Conservation (phyloP, 2,113 vertebrate genomes). For the Oreocharis arfaki region DNA sequence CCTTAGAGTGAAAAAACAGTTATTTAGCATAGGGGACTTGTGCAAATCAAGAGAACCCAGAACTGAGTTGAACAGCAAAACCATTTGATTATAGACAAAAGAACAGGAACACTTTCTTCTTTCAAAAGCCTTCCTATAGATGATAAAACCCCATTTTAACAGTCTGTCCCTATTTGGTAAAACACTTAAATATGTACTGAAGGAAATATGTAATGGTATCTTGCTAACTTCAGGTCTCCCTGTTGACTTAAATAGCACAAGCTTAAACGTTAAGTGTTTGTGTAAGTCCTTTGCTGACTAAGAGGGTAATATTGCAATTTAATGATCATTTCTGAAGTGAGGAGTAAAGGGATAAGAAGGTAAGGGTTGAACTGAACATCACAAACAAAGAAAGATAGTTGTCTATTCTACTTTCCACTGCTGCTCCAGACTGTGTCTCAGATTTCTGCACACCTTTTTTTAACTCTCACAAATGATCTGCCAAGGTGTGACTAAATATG, state of each 20-base stretch:
- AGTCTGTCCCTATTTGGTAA: background rate
- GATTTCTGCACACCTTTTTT: background rate
- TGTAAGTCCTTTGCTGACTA: background rate
- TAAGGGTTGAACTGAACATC: background rate
- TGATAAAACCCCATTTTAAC: background rate
- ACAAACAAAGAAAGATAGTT: background rate
- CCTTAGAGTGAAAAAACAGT: background rate
- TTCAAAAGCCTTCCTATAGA: background rate
- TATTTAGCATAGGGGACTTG: background rate
- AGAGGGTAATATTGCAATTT: background rate
- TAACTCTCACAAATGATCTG: background rate
- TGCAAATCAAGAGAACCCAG: background rate
- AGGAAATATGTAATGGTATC: background rate
- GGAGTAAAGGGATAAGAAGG: background rate
- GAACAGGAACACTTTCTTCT: background rate
- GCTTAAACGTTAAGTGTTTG: background rate
- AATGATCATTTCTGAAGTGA: background rate
- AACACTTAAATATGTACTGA: background rate
- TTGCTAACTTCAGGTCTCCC: background rate
- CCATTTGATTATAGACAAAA: background rate
- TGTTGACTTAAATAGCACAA: background rate
- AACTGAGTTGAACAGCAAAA: background rate
- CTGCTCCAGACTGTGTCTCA: background rate
- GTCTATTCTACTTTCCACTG: slow-evolving; percentile 5
- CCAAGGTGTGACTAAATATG: background rate